Evolutionary conservation across 2,888 invertebrate species (phyloP).

Genomic region (Drosophila mimica): DNA sequence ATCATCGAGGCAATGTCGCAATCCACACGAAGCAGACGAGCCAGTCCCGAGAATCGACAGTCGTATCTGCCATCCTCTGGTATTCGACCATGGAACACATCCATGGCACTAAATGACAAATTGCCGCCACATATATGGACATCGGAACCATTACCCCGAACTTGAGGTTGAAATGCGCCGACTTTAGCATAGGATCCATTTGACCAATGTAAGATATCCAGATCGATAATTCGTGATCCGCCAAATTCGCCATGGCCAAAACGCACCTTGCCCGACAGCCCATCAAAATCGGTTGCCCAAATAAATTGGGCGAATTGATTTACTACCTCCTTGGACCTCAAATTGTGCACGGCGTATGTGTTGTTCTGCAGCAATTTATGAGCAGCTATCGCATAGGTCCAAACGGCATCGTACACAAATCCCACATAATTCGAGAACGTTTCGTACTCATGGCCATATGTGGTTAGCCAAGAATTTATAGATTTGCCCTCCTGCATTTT

Average conservation of each 20-base stretch:
- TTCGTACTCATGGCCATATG: constrained; percentile 24
- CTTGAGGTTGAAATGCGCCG: constrained; percentile 87
- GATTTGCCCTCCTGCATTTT: constrained; percentile 87
- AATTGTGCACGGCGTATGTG: constrained; percentile 55
- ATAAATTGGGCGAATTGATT: constrained; percentile 87
- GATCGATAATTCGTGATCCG: constrained; percentile 88
- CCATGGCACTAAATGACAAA: constrained; percentile 76
- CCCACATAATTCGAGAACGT: constrained; percentile 89
- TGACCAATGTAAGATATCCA: constrained; percentile 88
- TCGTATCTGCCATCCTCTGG: constrained; percentile 90
- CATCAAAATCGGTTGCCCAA: constrained; percentile 89
- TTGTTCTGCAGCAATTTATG: constrained; percentile 87
- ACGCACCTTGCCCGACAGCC: constrained; percentile 90
- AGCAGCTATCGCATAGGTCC: constrained; percentile 91
- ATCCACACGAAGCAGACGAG: constrained; percentile 88
- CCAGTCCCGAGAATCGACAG: constrained; percentile 90
- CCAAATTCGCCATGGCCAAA: constrained; percentile 87
- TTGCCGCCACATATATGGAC: constrained; percentile 27
- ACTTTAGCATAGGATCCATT: constrained; percentile 85
- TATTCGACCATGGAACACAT: constrained; percentile 23
- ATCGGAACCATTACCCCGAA: constrained; percentile 76
- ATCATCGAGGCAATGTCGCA: constrained; percentile 89
- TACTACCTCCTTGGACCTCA: constrained; percentile 64
- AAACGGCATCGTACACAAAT: constrained; percentile 93
- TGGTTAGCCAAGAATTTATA: constrained; percentile 87